A percentile compares a stretch with the other conserved stretches of the same genome.
Evolutionary conservation across 2,113 vertebrate species (phyloP).

Genomic region (Cynocephalus volans): DNA sequence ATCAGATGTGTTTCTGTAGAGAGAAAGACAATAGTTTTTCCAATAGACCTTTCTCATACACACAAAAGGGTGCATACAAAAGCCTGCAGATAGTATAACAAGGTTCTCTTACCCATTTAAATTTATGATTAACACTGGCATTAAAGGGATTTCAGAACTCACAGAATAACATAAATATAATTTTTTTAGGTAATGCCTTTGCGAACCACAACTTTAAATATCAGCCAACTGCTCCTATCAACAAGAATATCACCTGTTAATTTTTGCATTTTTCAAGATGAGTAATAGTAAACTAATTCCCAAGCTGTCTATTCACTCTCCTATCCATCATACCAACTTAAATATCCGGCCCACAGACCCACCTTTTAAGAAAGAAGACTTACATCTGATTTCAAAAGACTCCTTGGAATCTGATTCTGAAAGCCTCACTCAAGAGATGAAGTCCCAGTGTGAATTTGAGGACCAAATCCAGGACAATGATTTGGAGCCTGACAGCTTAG

Average conservation of each 20-base stretch:
- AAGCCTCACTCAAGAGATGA: slow-evolving; percentile 85
- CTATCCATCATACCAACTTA: slow-evolving; percentile 56
- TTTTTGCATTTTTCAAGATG: slow-evolving; percentile 45
- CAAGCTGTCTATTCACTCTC: neutral
- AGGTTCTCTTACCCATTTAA: slow-evolving; percentile 1
- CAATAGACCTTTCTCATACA: slow-evolving; percentile 7
- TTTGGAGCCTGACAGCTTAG: slow-evolving; percentile 82
- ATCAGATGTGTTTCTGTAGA: slow-evolving; percentile 58
- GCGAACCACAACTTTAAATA: neutral
- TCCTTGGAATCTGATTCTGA: slow-evolving; percentile 88
- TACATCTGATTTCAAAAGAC: slow-evolving; percentile 76
- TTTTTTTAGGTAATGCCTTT: slow-evolving; percentile 75
- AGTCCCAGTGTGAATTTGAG: slow-evolving; percentile 80
- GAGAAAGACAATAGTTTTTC: slow-evolving; percentile 62
- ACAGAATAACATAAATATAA: neutral
- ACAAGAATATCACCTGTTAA: neutral
- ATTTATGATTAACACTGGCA: slow-evolving; percentile 39
- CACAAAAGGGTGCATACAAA: slow-evolving; percentile 19
- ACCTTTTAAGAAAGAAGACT: neutral
- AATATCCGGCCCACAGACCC: slow-evolving; percentile 22
- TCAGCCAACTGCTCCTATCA: neutral
- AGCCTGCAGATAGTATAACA: slow-evolving; percentile 29
- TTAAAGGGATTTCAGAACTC: neutral
- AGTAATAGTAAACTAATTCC: slow-evolving; percentile 51
- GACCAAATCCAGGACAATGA: neutral